Conservation (phyloP, 2,113 vertebrate species). For the Recurvirostra avosetta region DNA sequence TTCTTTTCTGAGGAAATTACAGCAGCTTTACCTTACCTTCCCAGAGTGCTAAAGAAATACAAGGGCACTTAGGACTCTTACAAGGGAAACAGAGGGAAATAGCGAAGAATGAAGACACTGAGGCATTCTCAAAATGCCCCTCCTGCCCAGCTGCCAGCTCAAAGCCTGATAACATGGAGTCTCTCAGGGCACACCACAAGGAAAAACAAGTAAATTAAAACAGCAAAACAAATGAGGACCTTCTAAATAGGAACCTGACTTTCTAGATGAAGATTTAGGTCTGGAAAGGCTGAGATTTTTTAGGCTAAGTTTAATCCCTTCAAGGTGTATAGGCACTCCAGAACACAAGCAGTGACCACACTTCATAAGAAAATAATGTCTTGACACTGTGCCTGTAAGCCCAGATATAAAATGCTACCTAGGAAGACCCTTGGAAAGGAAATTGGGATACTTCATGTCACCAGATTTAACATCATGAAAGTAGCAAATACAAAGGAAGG, state of each 20-base stretch:
- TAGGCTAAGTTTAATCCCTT: not conserved
- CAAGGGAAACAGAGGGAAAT: not conserved
- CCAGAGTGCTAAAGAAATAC: not conserved
- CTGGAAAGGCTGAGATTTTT: not conserved
- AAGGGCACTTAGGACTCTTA: not conserved
- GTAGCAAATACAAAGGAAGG: not conserved
- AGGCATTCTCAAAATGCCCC: not conserved
- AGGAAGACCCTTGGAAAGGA: not conserved
- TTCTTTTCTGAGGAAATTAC: not conserved
- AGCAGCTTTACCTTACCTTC: not conserved
- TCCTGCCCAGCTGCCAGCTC: not conserved
- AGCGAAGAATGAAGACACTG: not conserved
- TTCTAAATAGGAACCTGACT: not conserved
- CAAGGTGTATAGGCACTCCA: not conserved
- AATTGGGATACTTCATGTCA: not conserved
- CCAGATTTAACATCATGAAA: not conserved
- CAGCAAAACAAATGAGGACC: not conserved
- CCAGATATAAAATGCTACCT: not conserved
- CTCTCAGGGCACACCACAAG: not conserved
- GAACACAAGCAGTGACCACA: not conserved
- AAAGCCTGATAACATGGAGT: not conserved
- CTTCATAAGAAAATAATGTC: not conserved
- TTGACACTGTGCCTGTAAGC: not conserved
- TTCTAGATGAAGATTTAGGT: not conserved
- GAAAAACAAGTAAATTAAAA: not conserved